Percentiles rank a stretch among this genome's conserved stretches.
phyloP scores from a whole-genome alignment of 2,888 invertebrate genomes.

The Stratiomys singularior region DNA sequence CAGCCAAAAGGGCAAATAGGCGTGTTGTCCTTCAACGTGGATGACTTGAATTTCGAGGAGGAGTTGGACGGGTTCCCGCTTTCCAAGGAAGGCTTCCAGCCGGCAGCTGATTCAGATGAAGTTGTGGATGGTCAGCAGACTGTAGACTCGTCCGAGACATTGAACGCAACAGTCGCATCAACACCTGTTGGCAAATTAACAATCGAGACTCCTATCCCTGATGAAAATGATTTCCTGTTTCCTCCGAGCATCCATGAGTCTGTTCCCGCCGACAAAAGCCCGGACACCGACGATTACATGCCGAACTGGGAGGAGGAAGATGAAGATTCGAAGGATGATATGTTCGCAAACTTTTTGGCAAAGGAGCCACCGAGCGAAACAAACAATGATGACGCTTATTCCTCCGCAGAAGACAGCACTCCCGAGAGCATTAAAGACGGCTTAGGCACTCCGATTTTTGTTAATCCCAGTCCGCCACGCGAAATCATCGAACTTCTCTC shows the following conservation, averaged over 20 bases:
- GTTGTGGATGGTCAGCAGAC: neutral
- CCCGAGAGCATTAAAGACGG: conserved; percentile 49
- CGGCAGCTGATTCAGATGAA: neutral
- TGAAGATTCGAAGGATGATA: conserved; percentile 38
- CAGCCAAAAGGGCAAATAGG: conserved; percentile 54
- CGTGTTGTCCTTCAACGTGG: conserved; percentile 54
- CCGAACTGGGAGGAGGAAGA: conserved; percentile 65
- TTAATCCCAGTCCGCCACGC: conserved; percentile 58
- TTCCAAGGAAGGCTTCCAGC: neutral
- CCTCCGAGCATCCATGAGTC: neutral
- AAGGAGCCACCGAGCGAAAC: conserved; percentile 48
- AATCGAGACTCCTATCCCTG: neutral
- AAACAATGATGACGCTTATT: neutral
- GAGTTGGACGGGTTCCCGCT: conserved; percentile 46
- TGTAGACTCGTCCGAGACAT: neutral
- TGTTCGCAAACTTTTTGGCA: conserved; percentile 52
- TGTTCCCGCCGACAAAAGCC: conserved; percentile 56
- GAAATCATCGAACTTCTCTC: conserved; percentile 2
- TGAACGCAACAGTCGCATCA: neutral
- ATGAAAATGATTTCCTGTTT: neutral
- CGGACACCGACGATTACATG: conserved; percentile 64
- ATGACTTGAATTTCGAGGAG: conserved; percentile 54
- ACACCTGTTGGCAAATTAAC: neutral
- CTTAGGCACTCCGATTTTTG: conserved; percentile 56
- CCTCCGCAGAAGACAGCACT: neutral